phyloP scores from a whole-genome alignment of 2,797 vertebrate genomes.

The Argentina silus region DNA sequence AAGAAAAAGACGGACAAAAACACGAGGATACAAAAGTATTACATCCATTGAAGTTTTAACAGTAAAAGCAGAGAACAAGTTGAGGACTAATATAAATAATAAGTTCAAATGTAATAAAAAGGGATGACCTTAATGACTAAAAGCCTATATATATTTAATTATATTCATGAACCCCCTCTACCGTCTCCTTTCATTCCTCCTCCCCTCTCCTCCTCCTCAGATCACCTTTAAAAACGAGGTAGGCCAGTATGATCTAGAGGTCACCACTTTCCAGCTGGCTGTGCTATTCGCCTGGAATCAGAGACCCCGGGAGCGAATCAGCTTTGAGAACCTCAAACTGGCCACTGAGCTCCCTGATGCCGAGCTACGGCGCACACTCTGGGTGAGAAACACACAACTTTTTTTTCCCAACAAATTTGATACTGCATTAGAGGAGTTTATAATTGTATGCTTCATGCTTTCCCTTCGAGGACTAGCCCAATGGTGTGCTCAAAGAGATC shows the following conservation, averaged over 20 bases:
- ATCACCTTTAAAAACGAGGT: conserved; percentile 93
- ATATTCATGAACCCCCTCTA: too few relatives aligned
- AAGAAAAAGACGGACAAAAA: not conserved
- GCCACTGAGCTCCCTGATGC: conserved; percentile 90
- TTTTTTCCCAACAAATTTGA: too few relatives aligned
- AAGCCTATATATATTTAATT: too few relatives aligned
- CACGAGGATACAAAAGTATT: not conserved
- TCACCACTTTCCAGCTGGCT: conserved; percentile 90
- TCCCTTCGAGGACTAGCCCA: too few relatives aligned
- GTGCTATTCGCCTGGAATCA: conserved; percentile 93
- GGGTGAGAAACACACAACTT: conserved; percentile 73
- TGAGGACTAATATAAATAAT: too few relatives aligned
- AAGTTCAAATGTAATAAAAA: not conserved
- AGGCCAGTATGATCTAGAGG: conserved; percentile 90
- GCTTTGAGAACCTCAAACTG: conserved; percentile 91
- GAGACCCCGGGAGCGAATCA: conserved; percentile 90
- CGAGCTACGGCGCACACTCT: conserved; percentile 89
- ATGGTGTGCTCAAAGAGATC: not conserved
- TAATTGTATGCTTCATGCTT: too few relatives aligned
- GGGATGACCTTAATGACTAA: too few relatives aligned
- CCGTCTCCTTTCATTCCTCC: too few relatives aligned
- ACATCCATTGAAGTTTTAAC: too few relatives aligned
- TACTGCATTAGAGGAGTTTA: too few relatives aligned
- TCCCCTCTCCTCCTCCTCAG: conserved; percentile 58
- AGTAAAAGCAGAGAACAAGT: too few relatives aligned